Evolutionary conservation across 2,888 invertebrate species (phyloP), one percentile per base, ranked within the genome.

Genomic region (Hypomecis atomaria): DNA sequence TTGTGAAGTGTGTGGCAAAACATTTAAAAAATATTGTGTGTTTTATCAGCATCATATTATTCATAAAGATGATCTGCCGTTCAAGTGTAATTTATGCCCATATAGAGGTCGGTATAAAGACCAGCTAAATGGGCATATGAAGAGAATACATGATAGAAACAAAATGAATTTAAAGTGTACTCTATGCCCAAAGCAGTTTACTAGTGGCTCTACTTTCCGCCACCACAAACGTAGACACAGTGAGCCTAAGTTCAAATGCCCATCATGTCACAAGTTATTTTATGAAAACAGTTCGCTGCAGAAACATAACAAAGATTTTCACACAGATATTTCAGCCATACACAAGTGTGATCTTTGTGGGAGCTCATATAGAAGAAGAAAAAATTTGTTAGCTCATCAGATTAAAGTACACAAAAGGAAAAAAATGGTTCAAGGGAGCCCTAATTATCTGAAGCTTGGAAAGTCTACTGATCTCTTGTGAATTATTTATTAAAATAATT

Each of bases 41-140:
- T 42, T 52, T 23, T 40, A 40, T n/a, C 6, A 40, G 10, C 52
- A 52, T 23, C 6, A 11, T 6, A 6, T 23, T 2, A 33, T 52
- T 23, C 52, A 52, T 8, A 40, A 52, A n/a, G 10, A 52, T 8
- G 8, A 13, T n/a, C 23, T 52, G 10, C 52, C 40, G n/a, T 56
- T 62, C 44, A 9, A 56, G 10, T 64, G 59, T 52, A 52, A 57
- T 48, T 6, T 42, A 6, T 52, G 52, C n/a, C 52, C 52, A 6
- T 52, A 52, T 52, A 52, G 40, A 52, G 52, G 52, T 1, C 40
- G 52, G 4, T 23, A 40, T 0, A 52, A 52, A 33, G 10, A 6
- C 1, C n/a, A 23, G 6, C 52, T 52, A 6, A 23, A 52, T n/a
- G 33, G 40, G 0, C 52, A 52, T 9, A 33, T 33, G 9, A 52